Conservation (phyloP, 2,888 invertebrate species). For the Andrena marginata region DNA sequence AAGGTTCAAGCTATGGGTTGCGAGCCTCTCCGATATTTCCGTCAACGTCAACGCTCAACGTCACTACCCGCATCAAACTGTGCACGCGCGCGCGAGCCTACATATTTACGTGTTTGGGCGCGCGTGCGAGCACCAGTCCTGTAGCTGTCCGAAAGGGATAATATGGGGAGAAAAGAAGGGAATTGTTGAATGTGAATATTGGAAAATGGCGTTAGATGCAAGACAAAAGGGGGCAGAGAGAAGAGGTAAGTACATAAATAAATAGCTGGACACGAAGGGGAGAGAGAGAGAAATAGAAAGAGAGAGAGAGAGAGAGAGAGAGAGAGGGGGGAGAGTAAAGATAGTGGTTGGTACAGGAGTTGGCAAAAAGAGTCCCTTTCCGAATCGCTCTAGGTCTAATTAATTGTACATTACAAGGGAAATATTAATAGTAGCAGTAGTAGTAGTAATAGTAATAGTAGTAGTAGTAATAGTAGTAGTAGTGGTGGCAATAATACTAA, state of each 20-base stretch:
- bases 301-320: not conserved
- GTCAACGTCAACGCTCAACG: not conserved
- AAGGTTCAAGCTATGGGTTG: conserved; percentile 18
- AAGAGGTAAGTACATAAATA: too few relatives aligned
- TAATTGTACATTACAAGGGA: conserved; percentile 78
- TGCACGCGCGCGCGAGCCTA: conserved; percentile 10
- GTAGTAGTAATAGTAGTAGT: conserved; percentile 48
- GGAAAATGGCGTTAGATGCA: not conserved
- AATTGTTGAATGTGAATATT: not conserved
- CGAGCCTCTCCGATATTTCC: conserved; percentile 2
- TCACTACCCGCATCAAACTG: not conserved
- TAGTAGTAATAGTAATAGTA: conserved; percentile 68
- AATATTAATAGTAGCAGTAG: conserved; percentile 77
- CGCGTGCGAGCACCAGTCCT: not conserved
- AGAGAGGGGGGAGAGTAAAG: not conserved
- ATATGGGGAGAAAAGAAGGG: not conserved
- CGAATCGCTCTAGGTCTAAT: conserved; percentile 75
- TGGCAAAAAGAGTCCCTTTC: conserved; percentile 71
- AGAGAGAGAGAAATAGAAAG: not conserved
- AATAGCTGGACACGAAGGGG: not conserved
- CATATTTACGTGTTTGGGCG: not conserved
- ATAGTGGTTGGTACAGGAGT: conserved; percentile 63
- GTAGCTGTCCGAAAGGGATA: conserved; percentile 7
- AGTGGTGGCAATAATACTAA: conserved; percentile 57
- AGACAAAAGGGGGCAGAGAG: too few relatives aligned